Evolutionary conservation across 2,113 vertebrate species (phyloP), one percentile per base, ranked within the genome.

Genomic region (Balaeniceps rex): DNA sequence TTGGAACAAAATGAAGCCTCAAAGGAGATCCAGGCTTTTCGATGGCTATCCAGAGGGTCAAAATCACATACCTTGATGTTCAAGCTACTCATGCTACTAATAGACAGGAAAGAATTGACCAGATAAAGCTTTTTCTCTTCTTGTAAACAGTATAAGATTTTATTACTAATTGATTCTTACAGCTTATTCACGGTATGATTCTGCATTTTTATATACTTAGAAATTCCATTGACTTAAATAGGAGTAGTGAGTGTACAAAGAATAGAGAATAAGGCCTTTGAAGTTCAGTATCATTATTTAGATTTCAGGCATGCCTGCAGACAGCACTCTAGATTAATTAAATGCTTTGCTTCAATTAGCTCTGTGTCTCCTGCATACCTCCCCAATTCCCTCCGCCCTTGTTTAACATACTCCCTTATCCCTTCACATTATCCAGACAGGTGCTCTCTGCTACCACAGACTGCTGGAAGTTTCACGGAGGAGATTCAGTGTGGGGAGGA

Each of bases 391-490:
- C 97, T 97, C 95, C 96, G 71, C 95, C 97, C 96, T 96, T 97
- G 97, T 97, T 96, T 95, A 97, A 97, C 97, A 97, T 95, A 91
- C 89, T 97, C 94, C 93, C 94, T 97, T 95, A 96, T 97, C 96
- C 91, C 81, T 97, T 97, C 2, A 10, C 89, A 95, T 97, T 96
- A 97, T 90, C 94, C 93, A 97, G 79, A 93, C 96, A 97, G 94
- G 96, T 95, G 96, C 93, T 97, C 91, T 88, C 89, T 96, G 87
- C 87, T 96, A 96, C 72, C 72, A 60, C 87, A 94, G 57, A 19
- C 71, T 76, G 89, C 65, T 88, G 52, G 78, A 96, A 90, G 91
- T 94, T 94, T 93, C 89, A 93, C 0, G 0, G 60, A 92, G 76
- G 66, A 94, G 72, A 68, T 74, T 85, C 70, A 72, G 28, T 10